Evolutionary conservation across 1,140 invertebrate genomes (phyloP).

Genomic region (Parapsyche elsis): DNA sequence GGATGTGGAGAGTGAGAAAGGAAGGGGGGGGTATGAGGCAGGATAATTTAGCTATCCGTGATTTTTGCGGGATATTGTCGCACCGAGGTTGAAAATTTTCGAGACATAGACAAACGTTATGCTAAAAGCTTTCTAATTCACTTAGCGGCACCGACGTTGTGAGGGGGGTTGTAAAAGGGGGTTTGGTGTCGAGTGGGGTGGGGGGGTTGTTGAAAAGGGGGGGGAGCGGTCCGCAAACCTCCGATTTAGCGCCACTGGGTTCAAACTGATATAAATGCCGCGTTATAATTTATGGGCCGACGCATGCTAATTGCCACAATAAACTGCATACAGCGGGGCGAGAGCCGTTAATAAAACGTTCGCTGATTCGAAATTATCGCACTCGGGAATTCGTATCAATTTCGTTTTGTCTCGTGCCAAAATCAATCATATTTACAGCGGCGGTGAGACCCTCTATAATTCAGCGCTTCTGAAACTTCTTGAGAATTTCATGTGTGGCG

Average conservation of each 20-base stretch:
- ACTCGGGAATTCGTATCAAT: conserved; percentile 21
- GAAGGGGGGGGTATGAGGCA: neutral
- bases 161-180: neutral
- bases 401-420: neutral
- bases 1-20: neutral
- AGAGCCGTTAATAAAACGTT: conserved; percentile 21
- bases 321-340: conserved; percentile 26
- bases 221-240: neutral
- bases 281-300: conserved; percentile 42
- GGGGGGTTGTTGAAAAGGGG: neutral
- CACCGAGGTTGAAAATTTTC: conserved; percentile 34
- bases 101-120: conserved; percentile 54
- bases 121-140: conserved; percentile 57
- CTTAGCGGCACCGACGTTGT: conserved; percentile 35
- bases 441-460: too few relatives aligned
- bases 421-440: conserved; percentile 17
- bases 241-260: conserved; percentile 19
- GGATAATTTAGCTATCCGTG: conserved; percentile 14
- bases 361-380: conserved; percentile 38
- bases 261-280: conserved; percentile 45
- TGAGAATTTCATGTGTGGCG: too few relatives aligned
- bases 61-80: conserved; percentile 8
- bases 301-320: conserved; percentile 39
- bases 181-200: neutral
- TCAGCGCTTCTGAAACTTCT: too few relatives aligned